Conservation (phyloP, 2,797 vertebrate species). For the Erpetoichthys calabaricus region DNA sequence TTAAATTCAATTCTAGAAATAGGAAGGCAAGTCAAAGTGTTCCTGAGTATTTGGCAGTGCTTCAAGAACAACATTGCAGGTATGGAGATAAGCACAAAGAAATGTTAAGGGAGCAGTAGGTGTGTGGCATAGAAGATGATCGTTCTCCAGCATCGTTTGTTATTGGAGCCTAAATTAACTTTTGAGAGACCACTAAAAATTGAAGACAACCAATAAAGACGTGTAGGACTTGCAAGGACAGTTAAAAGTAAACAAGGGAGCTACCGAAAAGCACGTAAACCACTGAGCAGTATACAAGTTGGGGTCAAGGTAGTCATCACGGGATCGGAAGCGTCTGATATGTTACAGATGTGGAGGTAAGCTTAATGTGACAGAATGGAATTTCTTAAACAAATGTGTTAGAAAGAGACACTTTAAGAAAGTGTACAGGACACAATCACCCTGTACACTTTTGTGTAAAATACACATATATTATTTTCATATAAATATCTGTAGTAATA, state of each 20-base stretch:
- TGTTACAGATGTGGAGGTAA: constrained; percentile 6
- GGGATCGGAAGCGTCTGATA: no score
- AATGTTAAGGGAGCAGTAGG: constrained; percentile 17
- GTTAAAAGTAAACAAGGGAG: no score
- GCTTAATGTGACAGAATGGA: constrained; percentile 10
- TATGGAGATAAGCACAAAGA: constrained; percentile 16
- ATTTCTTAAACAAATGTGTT: constrained; percentile 7
- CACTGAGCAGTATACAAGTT: no score
- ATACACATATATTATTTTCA: no score
- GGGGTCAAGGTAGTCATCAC: no score
- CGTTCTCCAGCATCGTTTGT: constrained; percentile 3
- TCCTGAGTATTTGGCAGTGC: constrained; percentile 8
- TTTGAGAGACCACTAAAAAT: constrained; percentile 9
- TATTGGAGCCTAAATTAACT: constrained; percentile 4
- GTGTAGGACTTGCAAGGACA: constrained; percentile 2
- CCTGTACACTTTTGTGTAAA: no score
- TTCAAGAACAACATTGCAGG: constrained; percentile 13
- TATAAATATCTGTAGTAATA: no score
- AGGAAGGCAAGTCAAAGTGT: constrained; percentile 3
- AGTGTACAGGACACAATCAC: constrained; percentile 2
- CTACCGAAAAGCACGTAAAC: no score
- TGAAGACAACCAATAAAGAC: constrained; percentile 8
- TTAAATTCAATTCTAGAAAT: constrained; percentile 7
- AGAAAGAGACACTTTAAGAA: constrained; percentile 10
- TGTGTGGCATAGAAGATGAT: constrained; percentile 16